phyloP scores from a whole-genome alignment of 2,113 vertebrate species.

The Hemiprocne comata region DNA sequence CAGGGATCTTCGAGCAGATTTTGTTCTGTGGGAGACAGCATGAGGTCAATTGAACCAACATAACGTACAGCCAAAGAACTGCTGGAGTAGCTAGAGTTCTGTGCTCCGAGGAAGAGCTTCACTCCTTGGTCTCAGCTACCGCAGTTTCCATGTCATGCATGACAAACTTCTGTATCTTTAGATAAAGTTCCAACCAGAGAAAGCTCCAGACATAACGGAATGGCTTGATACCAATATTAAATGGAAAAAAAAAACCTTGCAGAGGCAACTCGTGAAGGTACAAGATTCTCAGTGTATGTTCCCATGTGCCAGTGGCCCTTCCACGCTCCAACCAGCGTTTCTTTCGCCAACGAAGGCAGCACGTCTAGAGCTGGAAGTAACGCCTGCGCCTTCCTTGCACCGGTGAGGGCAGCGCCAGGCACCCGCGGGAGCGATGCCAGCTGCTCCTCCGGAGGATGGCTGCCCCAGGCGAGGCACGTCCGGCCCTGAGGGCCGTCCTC shows the following conservation, averaged over 20 bases:
- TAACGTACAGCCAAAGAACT: rapidly evolving
- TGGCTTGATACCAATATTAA: background rate
- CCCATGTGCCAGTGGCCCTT: rapidly evolving
- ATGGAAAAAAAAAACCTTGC: background rate
- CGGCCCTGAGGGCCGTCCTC: background rate
- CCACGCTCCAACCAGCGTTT: rapidly evolving
- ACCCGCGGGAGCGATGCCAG: rapidly evolving
- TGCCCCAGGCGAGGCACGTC: too few species aligned
- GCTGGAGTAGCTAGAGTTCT: background rate
- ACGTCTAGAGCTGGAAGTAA: rapidly evolving
- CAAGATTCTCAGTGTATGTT: rapidly evolving
- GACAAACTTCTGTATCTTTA: background rate
- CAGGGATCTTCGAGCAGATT: background rate
- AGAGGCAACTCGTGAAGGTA: background rate
- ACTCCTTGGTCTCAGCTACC: background rate
- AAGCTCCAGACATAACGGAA: background rate
- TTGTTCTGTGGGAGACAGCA: background rate
- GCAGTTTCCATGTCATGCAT: background rate
- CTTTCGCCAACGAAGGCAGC: rapidly evolving
- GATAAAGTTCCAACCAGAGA: background rate
- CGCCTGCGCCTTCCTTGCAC: too few species aligned
- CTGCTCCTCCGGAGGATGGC: too few species aligned
- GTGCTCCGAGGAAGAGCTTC: background rate
- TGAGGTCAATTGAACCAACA: rapidly evolving
- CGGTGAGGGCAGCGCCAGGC: too few species aligned